A percentile compares a stretch with the other conserved stretches of the same genome.
Evolutionary conservation across 2,888 invertebrate genomes (phyloP).

Genomic region (Drosophila bunnanda): DNA sequence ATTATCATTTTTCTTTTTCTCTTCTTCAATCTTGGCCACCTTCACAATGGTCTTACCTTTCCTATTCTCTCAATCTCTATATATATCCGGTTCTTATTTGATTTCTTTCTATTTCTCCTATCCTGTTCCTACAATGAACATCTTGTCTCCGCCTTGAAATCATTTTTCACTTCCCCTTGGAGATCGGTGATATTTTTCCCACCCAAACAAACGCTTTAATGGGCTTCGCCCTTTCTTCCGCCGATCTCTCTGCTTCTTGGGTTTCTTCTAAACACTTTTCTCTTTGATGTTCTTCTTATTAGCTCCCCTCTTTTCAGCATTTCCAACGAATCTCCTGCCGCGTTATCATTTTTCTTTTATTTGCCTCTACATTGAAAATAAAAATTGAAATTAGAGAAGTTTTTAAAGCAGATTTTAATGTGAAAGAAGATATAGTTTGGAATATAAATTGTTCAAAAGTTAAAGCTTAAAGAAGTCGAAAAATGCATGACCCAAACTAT

Average conservation of each 20-base stretch:
- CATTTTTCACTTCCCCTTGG: background rate
- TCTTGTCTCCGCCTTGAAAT: background rate
- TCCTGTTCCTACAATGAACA: conserved; percentile 3
- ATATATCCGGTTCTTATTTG: conserved; percentile 7
- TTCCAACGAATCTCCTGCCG: conserved; percentile 13
- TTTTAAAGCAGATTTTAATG: background rate
- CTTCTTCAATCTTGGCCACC: background rate
- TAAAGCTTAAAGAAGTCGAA: too few relatives aligned
- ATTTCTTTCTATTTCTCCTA: background rate
- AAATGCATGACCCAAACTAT: too few relatives aligned
- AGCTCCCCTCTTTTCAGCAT: conserved; percentile 1
- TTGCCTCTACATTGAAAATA: conserved; percentile 3
- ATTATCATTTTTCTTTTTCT: background rate
- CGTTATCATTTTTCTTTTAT: conserved; percentile 19
- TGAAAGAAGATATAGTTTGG: background rate
- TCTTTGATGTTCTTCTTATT: conserved; percentile 7
- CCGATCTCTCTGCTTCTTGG: background rate
- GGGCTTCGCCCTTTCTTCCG: background rate
- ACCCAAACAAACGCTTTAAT: conserved; percentile 8
- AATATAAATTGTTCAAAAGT: background rate
- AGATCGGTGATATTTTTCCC: background rate
- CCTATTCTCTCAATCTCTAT: background rate
- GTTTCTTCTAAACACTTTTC: conserved; percentile 11
- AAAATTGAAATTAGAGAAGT: background rate
- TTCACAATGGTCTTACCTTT: background rate